These are phyloP conservation scores for Ceyx melanurus DNA, from an alignment of 2,113 vertebrate genomes.

Conservation along the genomic window DNA sequence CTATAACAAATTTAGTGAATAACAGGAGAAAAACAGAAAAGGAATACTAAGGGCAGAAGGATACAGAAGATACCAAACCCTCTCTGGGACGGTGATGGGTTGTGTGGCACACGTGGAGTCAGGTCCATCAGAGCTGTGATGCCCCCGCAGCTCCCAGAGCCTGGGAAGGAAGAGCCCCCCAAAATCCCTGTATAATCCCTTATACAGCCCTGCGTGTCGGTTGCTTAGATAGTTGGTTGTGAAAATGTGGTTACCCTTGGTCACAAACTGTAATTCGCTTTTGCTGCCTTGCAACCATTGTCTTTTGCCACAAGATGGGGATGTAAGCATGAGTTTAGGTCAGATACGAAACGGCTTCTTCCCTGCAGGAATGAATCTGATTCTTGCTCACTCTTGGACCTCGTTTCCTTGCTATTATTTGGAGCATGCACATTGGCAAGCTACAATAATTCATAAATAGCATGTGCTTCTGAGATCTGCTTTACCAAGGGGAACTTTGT, in stretches of 20 bases:
- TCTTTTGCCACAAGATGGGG: constrained; percentile 33
- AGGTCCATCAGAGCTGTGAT: too few species aligned
- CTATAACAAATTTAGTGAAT: too few species aligned
- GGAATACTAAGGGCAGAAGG: too few species aligned
- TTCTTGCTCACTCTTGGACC: background rate
- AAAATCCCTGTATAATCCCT: background rate
- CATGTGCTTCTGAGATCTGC: background rate
- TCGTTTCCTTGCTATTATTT: background rate
- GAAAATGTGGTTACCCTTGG: background rate
- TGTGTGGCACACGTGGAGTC: too few species aligned
- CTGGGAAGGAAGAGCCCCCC: too few species aligned
- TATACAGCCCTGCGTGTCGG: background rate
- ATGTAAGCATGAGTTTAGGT: background rate
- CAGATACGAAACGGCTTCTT: fast-evolving
- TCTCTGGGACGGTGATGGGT: too few species aligned
- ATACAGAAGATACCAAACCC: too few species aligned
- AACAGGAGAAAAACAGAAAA: too few species aligned
- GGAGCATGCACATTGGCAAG: background rate
- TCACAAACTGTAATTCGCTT: fast-evolving
- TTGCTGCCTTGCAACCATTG: background rate
- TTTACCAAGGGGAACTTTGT: background rate
- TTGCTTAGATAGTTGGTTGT: background rate
- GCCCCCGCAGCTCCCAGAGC: too few species aligned
- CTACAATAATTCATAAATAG: background rate
- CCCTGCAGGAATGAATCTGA: fast-evolving